Conservation (phyloP, 1,140 invertebrate species). For the Dendrolimus punctatus region DNA sequence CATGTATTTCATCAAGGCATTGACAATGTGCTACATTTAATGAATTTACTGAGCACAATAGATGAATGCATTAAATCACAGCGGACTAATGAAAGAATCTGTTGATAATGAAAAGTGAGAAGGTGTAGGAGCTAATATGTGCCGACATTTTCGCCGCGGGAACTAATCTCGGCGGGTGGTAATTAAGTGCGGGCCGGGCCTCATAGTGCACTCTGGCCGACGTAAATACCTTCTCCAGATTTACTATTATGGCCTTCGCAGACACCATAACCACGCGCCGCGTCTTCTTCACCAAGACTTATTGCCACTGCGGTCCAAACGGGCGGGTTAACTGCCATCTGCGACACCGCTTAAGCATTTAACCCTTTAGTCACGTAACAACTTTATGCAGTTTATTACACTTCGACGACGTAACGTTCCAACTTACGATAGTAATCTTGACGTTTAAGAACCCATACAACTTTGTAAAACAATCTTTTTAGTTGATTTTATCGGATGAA, state of each 20-base stretch:
- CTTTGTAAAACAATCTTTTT: no score
- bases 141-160: slow-evolving; percentile 14
- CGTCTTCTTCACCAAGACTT: slow-evolving; percentile 22
- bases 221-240: slow-evolving; percentile 50
- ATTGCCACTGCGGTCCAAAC: slow-evolving; percentile 17
- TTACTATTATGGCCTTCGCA: slow-evolving; percentile 47
- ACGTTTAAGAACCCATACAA: no score
- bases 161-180: slow-evolving; percentile 38
- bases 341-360: slow-evolving; percentile 16
- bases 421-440: no score
- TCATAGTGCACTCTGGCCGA: slow-evolving; percentile 22
- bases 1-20: no score
- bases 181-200: slow-evolving; percentile 39
- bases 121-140: slow-evolving; percentile 14
- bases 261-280: slow-evolving; percentile 21
- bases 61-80: neutral
- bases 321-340: slow-evolving; percentile 19
- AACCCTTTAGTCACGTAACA: neutral
- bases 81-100: slow-evolving; percentile 2
- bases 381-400: no score
- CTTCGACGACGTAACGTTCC: no score
- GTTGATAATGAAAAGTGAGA: slow-evolving; percentile 13
- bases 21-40: no score
- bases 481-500: no score
- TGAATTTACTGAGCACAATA: no score